Evolutionary conservation across 2,888 invertebrate genomes (phyloP).

Genomic region (Ferrisia virgata): DNA sequence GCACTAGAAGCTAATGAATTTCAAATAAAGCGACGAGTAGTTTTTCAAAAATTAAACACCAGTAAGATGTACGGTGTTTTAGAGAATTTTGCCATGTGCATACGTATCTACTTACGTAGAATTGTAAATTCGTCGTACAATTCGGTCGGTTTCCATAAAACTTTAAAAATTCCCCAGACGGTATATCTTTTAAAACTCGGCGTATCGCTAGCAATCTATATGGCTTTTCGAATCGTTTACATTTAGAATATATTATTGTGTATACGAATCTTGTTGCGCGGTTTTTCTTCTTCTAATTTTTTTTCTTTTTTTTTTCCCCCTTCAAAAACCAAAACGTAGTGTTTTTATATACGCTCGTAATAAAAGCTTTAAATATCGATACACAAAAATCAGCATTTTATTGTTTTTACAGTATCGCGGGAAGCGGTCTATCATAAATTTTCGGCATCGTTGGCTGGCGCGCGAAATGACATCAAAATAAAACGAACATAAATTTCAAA

Average conservation of each 20-base stretch:
- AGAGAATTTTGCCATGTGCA: neutral
- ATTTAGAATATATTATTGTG: neutral
- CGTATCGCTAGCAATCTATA: neutral
- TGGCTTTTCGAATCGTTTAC: neutral
- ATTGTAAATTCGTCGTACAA: neutral
- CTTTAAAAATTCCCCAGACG: constrained; percentile 5
- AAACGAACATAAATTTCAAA: neutral
- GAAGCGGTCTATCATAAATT: neutral
- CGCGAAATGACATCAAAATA: neutral
- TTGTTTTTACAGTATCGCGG: neutral
- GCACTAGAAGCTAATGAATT: neutral
- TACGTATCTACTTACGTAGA: no score
- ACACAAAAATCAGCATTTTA: neutral
- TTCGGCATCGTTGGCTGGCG: neutral
- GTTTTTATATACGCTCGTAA: neutral
- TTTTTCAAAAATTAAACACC: constrained; percentile 9
- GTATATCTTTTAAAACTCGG: neutral
- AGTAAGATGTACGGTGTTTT: neutral
- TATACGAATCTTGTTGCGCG: neutral
- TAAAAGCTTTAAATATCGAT: neutral
- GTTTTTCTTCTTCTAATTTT: neutral
- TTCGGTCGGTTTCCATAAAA: neutral
- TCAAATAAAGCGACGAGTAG: constrained; percentile 2
- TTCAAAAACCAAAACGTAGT: no score
- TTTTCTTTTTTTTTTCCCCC: neutral